Conservation (phyloP, 2,797 vertebrate genomes). For the Iguana delicatissima region DNA sequence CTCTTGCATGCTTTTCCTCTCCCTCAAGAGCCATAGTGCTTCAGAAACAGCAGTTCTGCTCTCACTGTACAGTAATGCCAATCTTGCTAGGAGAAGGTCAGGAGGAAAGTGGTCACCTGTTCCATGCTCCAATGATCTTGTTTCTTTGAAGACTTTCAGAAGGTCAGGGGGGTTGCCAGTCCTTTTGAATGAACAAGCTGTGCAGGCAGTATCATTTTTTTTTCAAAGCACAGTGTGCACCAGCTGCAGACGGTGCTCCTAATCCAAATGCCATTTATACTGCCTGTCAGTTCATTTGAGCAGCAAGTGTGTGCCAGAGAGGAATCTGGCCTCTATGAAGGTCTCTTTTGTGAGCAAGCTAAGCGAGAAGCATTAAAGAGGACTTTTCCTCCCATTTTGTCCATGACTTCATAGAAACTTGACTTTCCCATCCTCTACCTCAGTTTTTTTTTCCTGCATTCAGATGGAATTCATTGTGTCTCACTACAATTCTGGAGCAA, state of each 20-base stretch:
- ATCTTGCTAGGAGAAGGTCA: background rate
- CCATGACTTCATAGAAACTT: background rate
- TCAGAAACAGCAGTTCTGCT: background rate
- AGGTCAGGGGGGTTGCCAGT: background rate
- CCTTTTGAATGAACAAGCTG: background rate
- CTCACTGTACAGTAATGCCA: background rate
- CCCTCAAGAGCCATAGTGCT: background rate
- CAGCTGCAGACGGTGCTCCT: conserved; percentile 11
- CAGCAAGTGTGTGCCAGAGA: background rate
- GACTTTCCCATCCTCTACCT: background rate
- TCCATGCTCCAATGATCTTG: background rate
- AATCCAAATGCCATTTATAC: conserved; percentile 27
- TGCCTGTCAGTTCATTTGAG: background rate
- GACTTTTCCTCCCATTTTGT: background rate
- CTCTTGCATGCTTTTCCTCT: background rate
- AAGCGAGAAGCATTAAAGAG: background rate
- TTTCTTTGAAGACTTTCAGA: conserved; percentile 9
- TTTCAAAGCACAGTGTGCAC: conserved; percentile 17
- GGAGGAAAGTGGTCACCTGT: background rate
- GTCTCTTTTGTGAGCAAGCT: background rate
- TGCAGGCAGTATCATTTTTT: background rate
- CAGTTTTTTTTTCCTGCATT: background rate
- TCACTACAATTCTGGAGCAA: background rate
- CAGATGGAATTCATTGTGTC: background rate
- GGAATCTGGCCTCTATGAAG: background rate